Base-by-base conservation (phyloP, 2,797 vertebrate species). In the Phrynocephalus guinanensis region DNA sequence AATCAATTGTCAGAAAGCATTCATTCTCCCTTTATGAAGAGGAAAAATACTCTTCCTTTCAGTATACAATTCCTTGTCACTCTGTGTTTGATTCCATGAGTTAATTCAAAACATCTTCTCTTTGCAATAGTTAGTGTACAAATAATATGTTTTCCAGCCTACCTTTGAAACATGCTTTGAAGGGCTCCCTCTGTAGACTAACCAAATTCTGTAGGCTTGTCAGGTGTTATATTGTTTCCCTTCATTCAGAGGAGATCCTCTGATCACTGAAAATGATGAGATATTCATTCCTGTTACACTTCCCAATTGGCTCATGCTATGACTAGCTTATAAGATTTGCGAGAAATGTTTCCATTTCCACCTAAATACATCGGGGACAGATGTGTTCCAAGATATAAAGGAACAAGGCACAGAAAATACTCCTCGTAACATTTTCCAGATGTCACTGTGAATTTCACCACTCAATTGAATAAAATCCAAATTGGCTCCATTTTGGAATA, bases 301-400 rank as follows among this genome's bases (percentile, higher is more conserved):
- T 94, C 88, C 87, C 56, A 5, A n/a, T 75, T 85, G 18, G 33
- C 6, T 8, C 5, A 80, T 6, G 85, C 91, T 30, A 11, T 16
- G 24, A 82, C 22, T 56, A 80, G 80, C 52, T 9, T 85, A 71
- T 87, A 93, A 90, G 91, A 56, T 44, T 87, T 86, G 89, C 87
- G 87, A 87, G 0, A 2, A 90, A 68, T 28, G 90, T 91, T 92
- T 88, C 84, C 84, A 93, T 92, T 92, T 89, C 87, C 85, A 92
- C 84, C 10, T 44, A 79, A 92, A 85, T 87, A 72, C 63, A 92
- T 90, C 81, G 77, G 48, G 75, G 89, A 94, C 86, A 90, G 63
- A 33, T 48, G 91, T 80, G 75, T 94, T 92, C 87, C 89, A 91
- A 92, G 91, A 93, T 79, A 81, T 81, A 86, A 93, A 92, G 78